Evolutionary conservation across 2,888 invertebrate genomes (phyloP).

Genomic region (Agrilus cyanescens): DNA sequence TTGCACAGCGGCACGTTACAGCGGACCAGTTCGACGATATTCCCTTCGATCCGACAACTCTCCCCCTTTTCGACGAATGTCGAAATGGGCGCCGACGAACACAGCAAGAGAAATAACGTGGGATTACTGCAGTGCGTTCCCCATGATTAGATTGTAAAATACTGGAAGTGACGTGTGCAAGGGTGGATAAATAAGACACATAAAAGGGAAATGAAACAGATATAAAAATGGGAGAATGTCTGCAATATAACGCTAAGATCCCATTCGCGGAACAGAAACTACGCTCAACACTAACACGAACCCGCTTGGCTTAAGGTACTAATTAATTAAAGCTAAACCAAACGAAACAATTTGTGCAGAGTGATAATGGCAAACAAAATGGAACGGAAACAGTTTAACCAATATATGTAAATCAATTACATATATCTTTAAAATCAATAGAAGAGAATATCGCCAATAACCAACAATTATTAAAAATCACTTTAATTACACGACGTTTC

Average conservation of each 20-base stretch:
- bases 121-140: conserved; percentile 41
- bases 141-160: conserved; percentile 44
- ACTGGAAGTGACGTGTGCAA: conserved; percentile 40
- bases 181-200: conserved; percentile 41
- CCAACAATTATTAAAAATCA: too few species aligned
- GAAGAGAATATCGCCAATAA: too few species aligned
- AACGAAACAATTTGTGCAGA: too few species aligned
- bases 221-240: conserved; percentile 38
- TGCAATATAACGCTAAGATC: conserved; percentile 23
- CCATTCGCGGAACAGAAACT: too few species aligned
- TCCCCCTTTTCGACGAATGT: conserved; percentile 9
- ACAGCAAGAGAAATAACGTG: conserved; percentile 39
- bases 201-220: conserved; percentile 40
- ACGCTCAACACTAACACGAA: too few species aligned
- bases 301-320: too few species aligned
- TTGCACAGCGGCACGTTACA: conserved; percentile 24
- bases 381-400: too few species aligned
- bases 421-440: too few species aligned
- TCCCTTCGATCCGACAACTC: conserved; percentile 5
- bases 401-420: too few species aligned
- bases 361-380: too few species aligned
- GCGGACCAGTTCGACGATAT: conserved; percentile 13
- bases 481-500: too few species aligned
- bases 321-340: too few species aligned
- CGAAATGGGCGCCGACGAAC: conserved; percentile 26